A percentile compares a stretch with the other conserved stretches of the same genome.
phyloP scores from a whole-genome alignment of 2,888 invertebrate genomes.

The Liodrosophila aerea region DNA sequence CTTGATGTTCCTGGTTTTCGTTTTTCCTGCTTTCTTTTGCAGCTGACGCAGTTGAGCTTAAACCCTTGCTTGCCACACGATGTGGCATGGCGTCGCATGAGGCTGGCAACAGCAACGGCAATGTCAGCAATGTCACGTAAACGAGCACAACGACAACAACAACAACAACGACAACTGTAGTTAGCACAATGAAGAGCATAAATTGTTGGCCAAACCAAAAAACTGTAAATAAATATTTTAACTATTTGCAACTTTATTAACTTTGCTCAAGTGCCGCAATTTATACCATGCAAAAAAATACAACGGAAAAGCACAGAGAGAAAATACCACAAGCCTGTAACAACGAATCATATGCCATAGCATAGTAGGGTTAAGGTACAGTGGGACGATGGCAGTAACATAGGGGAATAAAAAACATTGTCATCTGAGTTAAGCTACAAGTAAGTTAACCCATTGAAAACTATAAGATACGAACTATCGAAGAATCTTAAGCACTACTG shows the following conservation, averaged over 20 bases:
- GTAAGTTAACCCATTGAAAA: too few relatives aligned
- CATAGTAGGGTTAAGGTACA: conserved; percentile 7
- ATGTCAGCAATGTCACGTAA: conserved; percentile 41
- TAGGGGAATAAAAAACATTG: too few relatives aligned
- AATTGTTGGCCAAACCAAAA: conserved; percentile 67
- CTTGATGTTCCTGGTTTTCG: not conserved
- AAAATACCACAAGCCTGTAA: not conserved
- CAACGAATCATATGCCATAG: not conserved
- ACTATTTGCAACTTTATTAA: conserved; percentile 78
- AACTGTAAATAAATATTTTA: conserved; percentile 75
- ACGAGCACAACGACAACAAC: conserved; percentile 26
- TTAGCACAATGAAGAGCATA: conserved; percentile 40
- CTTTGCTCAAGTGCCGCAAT: conserved; percentile 75
- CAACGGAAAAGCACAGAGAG: conserved; percentile 8
- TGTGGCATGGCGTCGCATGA: not conserved
- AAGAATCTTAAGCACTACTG: too few relatives aligned
- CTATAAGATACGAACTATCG: too few relatives aligned
- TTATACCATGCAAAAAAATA: conserved; percentile 69
- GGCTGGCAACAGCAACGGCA: conserved; percentile 6
- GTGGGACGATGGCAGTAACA: not conserved
- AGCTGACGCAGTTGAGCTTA: not conserved
- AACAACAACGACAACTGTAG: conserved; percentile 21
- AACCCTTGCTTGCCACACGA: conserved; percentile 6
- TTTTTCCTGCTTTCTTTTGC: not conserved
- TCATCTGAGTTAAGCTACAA: too few relatives aligned